These are phyloP conservation scores for Holothuria scabra DNA, from an alignment of 53 echinoderm and acorn worm species.

Conservation along the genomic window DNA sequence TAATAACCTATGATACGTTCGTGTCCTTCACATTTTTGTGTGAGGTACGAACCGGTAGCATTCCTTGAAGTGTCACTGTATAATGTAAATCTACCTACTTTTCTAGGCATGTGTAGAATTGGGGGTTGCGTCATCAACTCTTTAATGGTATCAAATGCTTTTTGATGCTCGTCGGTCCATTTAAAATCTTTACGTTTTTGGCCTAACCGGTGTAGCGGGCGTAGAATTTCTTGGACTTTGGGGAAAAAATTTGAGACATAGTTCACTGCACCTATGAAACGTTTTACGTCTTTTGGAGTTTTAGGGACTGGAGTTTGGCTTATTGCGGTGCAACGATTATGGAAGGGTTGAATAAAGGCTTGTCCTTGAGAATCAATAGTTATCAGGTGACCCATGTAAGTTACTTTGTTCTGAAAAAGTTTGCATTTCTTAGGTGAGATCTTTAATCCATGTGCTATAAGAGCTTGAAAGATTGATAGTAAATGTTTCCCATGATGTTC, in stretches of 20 bases:
- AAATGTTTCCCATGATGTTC: no score
- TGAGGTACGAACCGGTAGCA: no score
- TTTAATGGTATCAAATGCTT: no score
- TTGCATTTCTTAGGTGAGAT: background rate
- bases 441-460: background rate
- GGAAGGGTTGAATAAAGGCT: background rate
- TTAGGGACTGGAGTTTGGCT: background rate
- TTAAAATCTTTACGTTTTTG: no score
- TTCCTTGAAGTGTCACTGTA: no score
- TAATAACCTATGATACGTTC: no score
- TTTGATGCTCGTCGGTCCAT: no score
- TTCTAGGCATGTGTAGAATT: no score
- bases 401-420: no score
- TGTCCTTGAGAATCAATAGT: background rate
- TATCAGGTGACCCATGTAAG: background rate
- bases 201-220: slow-evolving; percentile 21
- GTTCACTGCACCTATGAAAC: background rate
- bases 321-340: background rate
- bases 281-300: background rate
- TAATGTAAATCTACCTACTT: no score
- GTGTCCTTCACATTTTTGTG: no score
- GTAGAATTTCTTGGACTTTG: background rate
- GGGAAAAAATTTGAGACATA: slow-evolving; percentile 10
- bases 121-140: no score
- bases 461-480: background rate